Percentiles rank a stretch among this genome's conserved stretches.
Conservation (phyloP, 2,888 invertebrate species). For the Branchipolynoe longqiensis region DNA sequence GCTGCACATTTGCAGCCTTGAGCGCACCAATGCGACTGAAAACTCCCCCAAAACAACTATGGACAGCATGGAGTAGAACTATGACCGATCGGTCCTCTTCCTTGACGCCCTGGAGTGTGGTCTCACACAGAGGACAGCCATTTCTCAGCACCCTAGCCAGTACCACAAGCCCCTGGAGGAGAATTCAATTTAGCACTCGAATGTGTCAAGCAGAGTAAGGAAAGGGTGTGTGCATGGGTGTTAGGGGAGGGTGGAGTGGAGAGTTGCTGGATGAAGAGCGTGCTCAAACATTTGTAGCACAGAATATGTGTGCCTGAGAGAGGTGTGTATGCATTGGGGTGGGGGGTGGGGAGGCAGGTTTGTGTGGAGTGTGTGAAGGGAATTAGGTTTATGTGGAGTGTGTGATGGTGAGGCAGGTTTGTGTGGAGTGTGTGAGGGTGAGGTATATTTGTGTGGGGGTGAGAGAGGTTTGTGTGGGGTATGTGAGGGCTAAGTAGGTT, state of each 20-base stretch:
- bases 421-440: no score
- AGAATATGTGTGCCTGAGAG: no score
- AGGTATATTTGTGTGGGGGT: no score
- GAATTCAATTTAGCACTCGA: conserved; percentile 46
- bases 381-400: background rate
- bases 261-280: no score
- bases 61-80: conserved; percentile 11
- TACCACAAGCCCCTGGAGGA: conserved; percentile 27
- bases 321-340: background rate
- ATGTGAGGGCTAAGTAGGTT: no score
- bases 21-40: no score
- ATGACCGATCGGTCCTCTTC: conserved; percentile 31
- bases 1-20: no score
- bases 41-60: no score
- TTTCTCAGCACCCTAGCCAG: conserved; percentile 24
- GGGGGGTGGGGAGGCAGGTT: background rate
- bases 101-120: conserved; percentile 2
- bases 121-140: conserved; percentile 25
- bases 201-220: conserved; percentile 14
- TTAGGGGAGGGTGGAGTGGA: conserved; percentile 2
- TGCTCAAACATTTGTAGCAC: no score
- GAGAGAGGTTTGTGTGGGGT: no score
- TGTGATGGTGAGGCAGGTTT: no score
- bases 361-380: background rate
- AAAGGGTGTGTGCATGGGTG: no score